Conservation (phyloP, 2,888 invertebrate genomes). For the Mythimna ferrago region DNA sequence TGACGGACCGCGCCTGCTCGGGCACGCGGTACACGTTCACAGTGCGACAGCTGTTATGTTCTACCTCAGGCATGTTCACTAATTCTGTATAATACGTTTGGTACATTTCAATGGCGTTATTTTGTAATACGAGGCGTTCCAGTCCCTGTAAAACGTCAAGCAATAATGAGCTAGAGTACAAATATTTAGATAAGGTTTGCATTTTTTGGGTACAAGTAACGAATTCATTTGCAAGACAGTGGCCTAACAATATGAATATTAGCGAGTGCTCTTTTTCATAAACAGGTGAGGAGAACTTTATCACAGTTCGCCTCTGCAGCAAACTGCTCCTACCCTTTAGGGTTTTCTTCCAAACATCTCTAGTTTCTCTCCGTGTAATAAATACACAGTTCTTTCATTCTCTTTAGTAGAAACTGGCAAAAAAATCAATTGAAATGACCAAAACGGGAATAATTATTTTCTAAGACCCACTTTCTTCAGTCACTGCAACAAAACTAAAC, state of each 20-base stretch:
- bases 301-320: neutral
- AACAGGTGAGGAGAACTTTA: too few relatives aligned
- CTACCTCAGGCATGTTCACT: constrained; percentile 91
- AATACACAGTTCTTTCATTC: neutral
- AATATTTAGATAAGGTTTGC: neutral
- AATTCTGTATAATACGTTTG: constrained; percentile 96
- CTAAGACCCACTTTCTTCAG: neutral
- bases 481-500: neutral
- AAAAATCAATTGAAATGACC: neutral
- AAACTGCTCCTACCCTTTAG: neutral
- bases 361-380: neutral
- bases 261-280: too few relatives aligned
- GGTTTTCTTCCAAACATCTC: neutral
- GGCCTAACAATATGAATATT: neutral
- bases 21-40: constrained; percentile 96
- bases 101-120: constrained; percentile 98
- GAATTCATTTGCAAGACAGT: neutral
- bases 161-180: neutral
- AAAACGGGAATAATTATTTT: neutral
- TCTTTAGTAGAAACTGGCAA: neutral
- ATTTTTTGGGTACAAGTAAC: neutral
- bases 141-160: constrained; percentile 90
- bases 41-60: constrained; percentile 93
- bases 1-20: constrained; percentile 92
- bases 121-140: constrained; percentile 96